Base-by-base conservation (phyloP, 2,888 invertebrate genomes). In the Dasysyrphus albostriatus region DNA sequence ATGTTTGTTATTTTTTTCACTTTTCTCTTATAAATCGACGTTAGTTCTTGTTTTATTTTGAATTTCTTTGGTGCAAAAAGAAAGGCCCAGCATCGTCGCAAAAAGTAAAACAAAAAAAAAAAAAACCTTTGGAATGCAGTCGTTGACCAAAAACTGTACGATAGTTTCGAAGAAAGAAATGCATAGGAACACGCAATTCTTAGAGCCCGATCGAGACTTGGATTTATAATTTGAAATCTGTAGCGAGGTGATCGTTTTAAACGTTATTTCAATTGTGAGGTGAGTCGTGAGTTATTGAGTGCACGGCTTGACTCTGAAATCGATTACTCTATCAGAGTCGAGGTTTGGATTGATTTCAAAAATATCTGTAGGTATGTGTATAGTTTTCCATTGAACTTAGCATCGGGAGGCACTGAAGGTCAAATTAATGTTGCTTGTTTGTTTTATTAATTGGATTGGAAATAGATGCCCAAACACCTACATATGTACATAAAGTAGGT, bases 1-100 rank as follows among this genome's bases (percentile, higher is more conserved):
- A 78, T 78, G 87, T 87, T 87, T 75, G 74, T 37, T 59, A 19
- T 47, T 78, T 32, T 74, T 47, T 58, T 59, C 34, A 49, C 47
- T 67, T 67, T 49, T 34, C 32, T 34, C 16, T 32, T 44, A n/a
- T 16, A 32, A n/a, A 51, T 65, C 29, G 3, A 29, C 42, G 34
- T 42, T 65, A 29, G 16, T 65, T 65, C 67, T 49, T 49, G 49
- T 59, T 73, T 69, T 51, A 34, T 59, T 56, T 67, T 61, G 14
- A 61, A 49, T 79, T 74, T 44, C 14, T 77, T 69, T 39, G 42
- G 39, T 54, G 9, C n/a, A 29, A 44, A 80, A 65, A 34, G 47
- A 49, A 67, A 34, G 16, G 19, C 37, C 37, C 72, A 80, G 76
- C 65, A 75, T 58, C 47, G 59, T 58, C 47, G 59, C 29, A 19